Base-by-base conservation (phyloP, 2,888 invertebrate genomes). In the Diadromus collaris region DNA sequence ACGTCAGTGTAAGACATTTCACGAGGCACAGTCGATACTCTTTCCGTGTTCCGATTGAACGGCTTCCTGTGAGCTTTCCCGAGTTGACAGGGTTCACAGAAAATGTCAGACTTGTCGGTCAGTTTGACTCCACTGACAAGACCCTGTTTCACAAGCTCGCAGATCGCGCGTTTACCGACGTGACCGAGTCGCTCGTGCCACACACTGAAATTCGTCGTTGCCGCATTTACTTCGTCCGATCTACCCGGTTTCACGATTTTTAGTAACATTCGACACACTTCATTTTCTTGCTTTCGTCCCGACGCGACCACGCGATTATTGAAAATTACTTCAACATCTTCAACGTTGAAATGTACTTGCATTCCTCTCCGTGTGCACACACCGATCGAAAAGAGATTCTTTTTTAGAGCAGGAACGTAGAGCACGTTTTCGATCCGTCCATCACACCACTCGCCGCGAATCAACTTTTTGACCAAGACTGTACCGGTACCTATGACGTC, bases 321-420 rank as follows among this genome's bases (percentile, higher is more conserved):
- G 41, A 63, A 38, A 0, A 13, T 13, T 10, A 78, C 54, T 6
- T 16, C 34, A 3, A 74, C 73, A 2, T 29, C 19, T 2, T 69
- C 44, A 7, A 56, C 61, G n/a, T 21, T 44, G 41, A 29, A 78
- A 78, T 5, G 19, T 21, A 56, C 69, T 74, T 27, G 34, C 68
- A 27, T 51, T 67, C 13, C 73, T 69, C 60, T 46, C 19, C 27
- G 60, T 10, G 78, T 61, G 41, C 78, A 78, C 13, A 68, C 73
- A 21, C 65, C 71, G 61, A 83, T 63, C 29, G 82, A 83, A 65
- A 82, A 82, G 34, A 83, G 68, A 60, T 83, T 83, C 41, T 80
- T 74, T 21, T 44, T 74, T 16, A 79, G 71, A 34, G 78, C 72
- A n/a, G 81, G 82, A 38, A 82, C 74, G 68, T 77, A 80, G 60